phyloP scores from a whole-genome alignment of 1,140 invertebrate genomes.

The Caenorhabditis latens region DNA sequence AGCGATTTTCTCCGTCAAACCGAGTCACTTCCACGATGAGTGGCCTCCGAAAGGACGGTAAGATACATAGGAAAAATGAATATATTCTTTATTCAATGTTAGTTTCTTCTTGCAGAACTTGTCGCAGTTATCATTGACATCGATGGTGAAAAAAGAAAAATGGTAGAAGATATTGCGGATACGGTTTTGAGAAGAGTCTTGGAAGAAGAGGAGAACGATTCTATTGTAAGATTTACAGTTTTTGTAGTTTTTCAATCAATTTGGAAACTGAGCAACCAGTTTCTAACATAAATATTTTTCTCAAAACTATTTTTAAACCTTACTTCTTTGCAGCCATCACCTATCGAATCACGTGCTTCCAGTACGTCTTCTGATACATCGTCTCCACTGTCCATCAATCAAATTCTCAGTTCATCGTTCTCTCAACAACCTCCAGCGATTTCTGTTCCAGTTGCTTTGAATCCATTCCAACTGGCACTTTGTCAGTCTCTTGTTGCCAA shows the following conservation, averaged over 20 bases:
- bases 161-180: conserved; percentile 21
- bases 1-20: neutral
- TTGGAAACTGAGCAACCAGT: neutral
- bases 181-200: conserved; percentile 12
- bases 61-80: neutral
- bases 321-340: neutral
- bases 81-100: neutral
- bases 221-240: neutral
- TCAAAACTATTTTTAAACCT: too few relatives aligned
- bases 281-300: too few relatives aligned
- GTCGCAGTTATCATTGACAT: conserved; percentile 12
- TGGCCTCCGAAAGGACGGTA: conserved; percentile 14
- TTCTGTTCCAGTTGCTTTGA: neutral
- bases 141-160: conserved; percentile 22
- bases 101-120: neutral
- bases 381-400: conserved; percentile 1
- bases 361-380: neutral
- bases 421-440: neutral
- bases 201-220: conserved; percentile 12
- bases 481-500: conserved; percentile 19
- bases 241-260: too few relatives aligned
- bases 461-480: conserved; percentile 20
- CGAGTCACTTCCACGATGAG: neutral
- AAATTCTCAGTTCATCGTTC: conserved; percentile 29
- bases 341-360: neutral